These are phyloP conservation scores for Oryctolagus cuniculus DNA, from an alignment of 2,113 vertebrate genomes.

Conservation along the genomic window mOryCun1.1 NC_091448.1:44459001-44459500, in stretches of 20 bases:
- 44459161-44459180: background rate
- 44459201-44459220: conserved; percentile 76
- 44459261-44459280: conserved; percentile 81
- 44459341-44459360: conserved; percentile 84
- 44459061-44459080: background rate
- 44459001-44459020: background rate
- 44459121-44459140: background rate
- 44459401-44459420: conserved; percentile 54
- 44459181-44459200: conserved; percentile 35
- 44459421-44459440: background rate
- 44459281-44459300: conserved; percentile 83
- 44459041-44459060: background rate
- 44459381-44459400: conserved; percentile 75
- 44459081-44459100: background rate
- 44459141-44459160: conserved; percentile 17
- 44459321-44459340: conserved; percentile 84
- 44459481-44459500: background rate
- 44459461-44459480: conserved; percentile 62
- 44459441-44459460: background rate
- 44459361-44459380: conserved; percentile 83
- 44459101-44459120: background rate
- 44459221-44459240: conserved; percentile 77
- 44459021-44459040: background rate
- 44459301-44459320: conserved; percentile 84
- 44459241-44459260: conserved; percentile 79